Percentiles rank a stretch among this genome's conserved stretches.
Conservation (phyloP, 2,797 vertebrate species). For the Chlorospingus semifuscus region DNA sequence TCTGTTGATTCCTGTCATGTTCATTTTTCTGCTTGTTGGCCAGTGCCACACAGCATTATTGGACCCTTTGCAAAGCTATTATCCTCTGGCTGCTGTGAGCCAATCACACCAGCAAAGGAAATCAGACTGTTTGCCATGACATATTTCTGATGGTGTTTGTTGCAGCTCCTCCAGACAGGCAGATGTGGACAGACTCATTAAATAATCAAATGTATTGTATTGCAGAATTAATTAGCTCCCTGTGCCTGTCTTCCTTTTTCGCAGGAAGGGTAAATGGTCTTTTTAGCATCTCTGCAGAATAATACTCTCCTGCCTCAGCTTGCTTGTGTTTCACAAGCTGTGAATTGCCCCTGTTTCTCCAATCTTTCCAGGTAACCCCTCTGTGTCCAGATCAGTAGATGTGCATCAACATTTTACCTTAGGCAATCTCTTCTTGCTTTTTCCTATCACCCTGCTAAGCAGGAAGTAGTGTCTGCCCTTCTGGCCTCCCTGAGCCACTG, state of each 20-base stretch:
- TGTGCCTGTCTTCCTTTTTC: background rate
- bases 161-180: background rate
- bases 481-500: background rate
- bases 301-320: background rate
- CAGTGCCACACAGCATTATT: background rate
- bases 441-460: background rate
- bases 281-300: background rate
- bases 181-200: background rate
- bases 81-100: background rate
- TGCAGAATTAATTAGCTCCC: background rate
- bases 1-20: rapidly evolving
- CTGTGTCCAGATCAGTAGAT: background rate
- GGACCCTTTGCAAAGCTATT: background rate
- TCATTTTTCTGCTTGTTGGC: background rate
- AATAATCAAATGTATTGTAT: slow-evolving; percentile 25
- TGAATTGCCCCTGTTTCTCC: background rate
- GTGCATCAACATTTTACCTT: background rate
- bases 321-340: background rate
- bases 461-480: background rate
- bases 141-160: background rate
- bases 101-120: background rate
- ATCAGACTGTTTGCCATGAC: background rate
- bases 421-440: background rate
- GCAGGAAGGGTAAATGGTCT: background rate
- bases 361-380: background rate